Base-by-base conservation (phyloP, 2,113 vertebrate species). In the Okapia johnstoni region DNA sequence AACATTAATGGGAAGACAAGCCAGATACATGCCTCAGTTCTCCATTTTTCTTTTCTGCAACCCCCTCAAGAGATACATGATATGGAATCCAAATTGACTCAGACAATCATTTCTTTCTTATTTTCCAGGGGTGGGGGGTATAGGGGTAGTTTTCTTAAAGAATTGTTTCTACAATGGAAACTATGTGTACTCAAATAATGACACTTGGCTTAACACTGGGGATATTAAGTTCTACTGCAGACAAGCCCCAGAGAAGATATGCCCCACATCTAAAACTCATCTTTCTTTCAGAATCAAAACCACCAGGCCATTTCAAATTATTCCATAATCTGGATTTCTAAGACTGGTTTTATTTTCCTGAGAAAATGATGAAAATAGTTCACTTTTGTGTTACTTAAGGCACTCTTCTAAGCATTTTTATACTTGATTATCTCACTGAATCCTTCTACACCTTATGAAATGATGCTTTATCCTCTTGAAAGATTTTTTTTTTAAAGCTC, bases 61-160 rank as follows among this genome's bases (percentile, higher is more conserved):
- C 61, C 54, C 92, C 88, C 96, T 92, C 30, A n/a, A 54, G 91
- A 96, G 92, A 57, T 30, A 12, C 36, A 60, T 23, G 94, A 90
- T 40, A 58, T 6, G 46, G 94, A 94, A 88, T 76, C 96, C 96
- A 92, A 76, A 96, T 7, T 40, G 43, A 63, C n/a, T 80, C 93
- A 77, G 43, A 81, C 79, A 95, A 48, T 85, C 19, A 79, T 96
- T 94, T 92, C 86, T 95, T 83, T 79, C 77, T 88, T 93, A 95
- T 96, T 97, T 96, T 94, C 92, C 90, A 40, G 17, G 76, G 28
- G 87, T 21, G 21, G 50, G 50, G 57, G 28, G 79, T 19, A 10
- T 19, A 10, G 43, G 26, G 46, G 23, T 50, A 6, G n/a, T 87
- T 96, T 96, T 95, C 84, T 94, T 85, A 85, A 85, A 93, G 50